Evolutionary conservation across 2,888 invertebrate genomes (phyloP).

Genomic region (Teinopalpus imperialis): DNA sequence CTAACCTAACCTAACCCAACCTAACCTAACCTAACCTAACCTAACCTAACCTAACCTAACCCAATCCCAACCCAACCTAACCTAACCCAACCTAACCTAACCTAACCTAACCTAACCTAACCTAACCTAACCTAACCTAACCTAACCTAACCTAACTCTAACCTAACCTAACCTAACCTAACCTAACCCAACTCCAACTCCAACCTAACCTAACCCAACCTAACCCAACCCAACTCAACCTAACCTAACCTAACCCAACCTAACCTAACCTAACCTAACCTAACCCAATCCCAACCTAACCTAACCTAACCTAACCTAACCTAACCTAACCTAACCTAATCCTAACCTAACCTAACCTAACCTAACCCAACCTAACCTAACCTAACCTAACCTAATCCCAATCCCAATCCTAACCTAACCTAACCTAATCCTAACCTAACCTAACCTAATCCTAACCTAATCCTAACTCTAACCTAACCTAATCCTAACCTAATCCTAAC

Average conservation of each 20-base stretch:
- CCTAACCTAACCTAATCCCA: slow-evolving; percentile 4
- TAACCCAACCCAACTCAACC: slow-evolving; percentile 30
- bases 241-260: slow-evolving; percentile 32
- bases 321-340: slow-evolving; percentile 19
- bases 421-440: no score
- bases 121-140: slow-evolving; percentile 30
- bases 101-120: slow-evolving; percentile 30
- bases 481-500: no score
- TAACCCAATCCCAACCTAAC: no score
- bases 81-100: slow-evolving; percentile 33
- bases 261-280: slow-evolving; percentile 33
- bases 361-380: slow-evolving; percentile 3
- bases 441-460: no score
- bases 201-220: slow-evolving; percentile 34
- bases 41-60: slow-evolving; percentile 32
- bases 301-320: slow-evolving; percentile 34
- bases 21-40: slow-evolving; percentile 29
- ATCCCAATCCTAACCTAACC: no score
- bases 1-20: slow-evolving; percentile 31
- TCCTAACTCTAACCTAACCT: no score
- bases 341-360: background rate
- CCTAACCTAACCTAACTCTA: background rate
- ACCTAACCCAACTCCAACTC: slow-evolving; percentile 23
- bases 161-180: no score
- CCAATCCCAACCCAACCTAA: no score